Base-by-base conservation (phyloP, 2,113 vertebrate genomes). In the Amblyornis subalaris region DNA sequence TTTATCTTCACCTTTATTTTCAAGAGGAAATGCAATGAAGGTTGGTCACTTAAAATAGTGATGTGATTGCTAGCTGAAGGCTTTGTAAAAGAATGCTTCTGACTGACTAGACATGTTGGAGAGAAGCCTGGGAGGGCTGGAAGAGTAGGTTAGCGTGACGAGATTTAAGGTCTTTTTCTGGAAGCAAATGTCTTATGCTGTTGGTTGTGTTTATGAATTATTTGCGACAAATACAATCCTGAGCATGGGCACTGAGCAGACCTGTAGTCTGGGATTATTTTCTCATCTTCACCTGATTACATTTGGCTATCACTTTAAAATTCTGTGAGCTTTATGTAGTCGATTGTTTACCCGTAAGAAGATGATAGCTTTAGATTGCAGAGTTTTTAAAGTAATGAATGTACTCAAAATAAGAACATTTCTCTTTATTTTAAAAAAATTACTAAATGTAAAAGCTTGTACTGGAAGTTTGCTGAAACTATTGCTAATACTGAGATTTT, bases 341-440 rank as follows among this genome's bases (percentile, higher is more conserved):
- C 9, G 65, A 0, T 40, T 80, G 2, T 54, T 79, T 13, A 44
- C 2, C 6, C 5, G n/a, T 38, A n/a, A 57, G 22, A 71, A 57
- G 8, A 22, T 73, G 50, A 8, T 60, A 62, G 33, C 55, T 84
- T 67, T 66, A 77, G 19, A 50, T 42, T 45, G 31, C 20, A n/a
- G 14, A 33, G 7, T 5, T 73, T 93, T 72, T 61, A 83, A 90
- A 76, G 7, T 72, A 72, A n/a, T 66, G 57, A 88, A 64, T 25
- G 5, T 51, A 55, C 4, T 62, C 19, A 76, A 67, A 83, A 50
- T 75, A 45, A 42, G 12, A 53, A 48, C 9, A 20, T 51, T 89
- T 48, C 6, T 66, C 26, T 47, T 69, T 29, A 70, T 47, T 57
- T 4, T 28, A 48, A 55, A 90, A 70, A 57, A 20, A 42, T 14